Conservation (phyloP, 1,140 invertebrate genomes). For the Zaprionus gabonicus region DNA sequence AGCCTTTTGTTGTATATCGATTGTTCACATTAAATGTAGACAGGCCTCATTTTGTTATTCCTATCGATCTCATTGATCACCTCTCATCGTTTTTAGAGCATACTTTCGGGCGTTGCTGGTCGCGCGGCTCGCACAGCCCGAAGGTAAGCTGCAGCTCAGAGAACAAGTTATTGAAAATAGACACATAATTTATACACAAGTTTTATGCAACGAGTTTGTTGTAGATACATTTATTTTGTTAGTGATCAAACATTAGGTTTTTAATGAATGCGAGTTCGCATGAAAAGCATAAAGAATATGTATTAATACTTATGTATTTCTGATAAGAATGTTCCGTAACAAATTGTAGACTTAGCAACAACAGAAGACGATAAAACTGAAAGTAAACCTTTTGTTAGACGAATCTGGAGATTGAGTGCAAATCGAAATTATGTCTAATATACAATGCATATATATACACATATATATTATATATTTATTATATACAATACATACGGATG, state of each 20-base stretch:
- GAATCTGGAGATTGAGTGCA: conserved; percentile 10
- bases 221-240: conserved; percentile 45
- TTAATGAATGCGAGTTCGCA: conserved; percentile 27
- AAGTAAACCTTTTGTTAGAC: conserved; percentile 69
- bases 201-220: conserved; percentile 64
- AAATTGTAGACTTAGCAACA: conserved; percentile 81
- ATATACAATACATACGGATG: conserved; percentile 59
- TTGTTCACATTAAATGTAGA: conserved; percentile 2
- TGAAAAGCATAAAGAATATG: conserved; percentile 28
- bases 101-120: conserved; percentile 48
- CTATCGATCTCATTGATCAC: neutral
- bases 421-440: conserved; percentile 75
- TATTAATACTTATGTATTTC: conserved; percentile 55
- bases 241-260: conserved; percentile 46
- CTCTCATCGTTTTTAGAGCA: conserved; percentile 12
- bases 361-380: conserved; percentile 81
- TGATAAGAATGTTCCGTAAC: conserved; percentile 81
- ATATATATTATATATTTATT: conserved; percentile 57
- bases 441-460: conserved; percentile 59
- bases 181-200: conserved; percentile 39
- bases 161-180: conserved; percentile 17
- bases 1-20: conserved; percentile 35
- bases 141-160: conserved; percentile 46
- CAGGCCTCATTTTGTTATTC: neutral
- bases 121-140: conserved; percentile 35